Evolutionary conservation across 2,113 vertebrate genomes (phyloP), one percentile per base, ranked within the genome.

Genomic region (Natator depressus): DNA sequence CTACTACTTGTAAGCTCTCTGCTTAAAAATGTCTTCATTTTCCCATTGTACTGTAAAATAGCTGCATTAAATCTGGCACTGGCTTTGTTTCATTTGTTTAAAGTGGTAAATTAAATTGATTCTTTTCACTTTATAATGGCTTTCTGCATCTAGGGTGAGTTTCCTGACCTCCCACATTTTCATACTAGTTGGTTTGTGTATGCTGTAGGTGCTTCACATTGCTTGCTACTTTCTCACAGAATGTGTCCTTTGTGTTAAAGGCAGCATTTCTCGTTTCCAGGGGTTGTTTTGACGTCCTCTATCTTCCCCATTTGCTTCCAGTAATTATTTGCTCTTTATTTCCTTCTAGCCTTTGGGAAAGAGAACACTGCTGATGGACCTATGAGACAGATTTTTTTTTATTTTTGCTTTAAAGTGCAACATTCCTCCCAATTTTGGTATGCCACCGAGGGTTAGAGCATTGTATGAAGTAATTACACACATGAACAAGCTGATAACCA

Each of bases 381-480:
- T 88, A 22, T 79, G 13, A 59, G 3, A 3, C n/a, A 29, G 24
- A 69, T 82, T 93, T 91, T 47, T 42, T n/a, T 93, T 89, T n/a
- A 81, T 94, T 47, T 84, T 84, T 50, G 9, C 84, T 84, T 84
- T 59, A 94, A 93, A 95, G 91, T 92, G 8, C 22, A 78, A 86
- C 35, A 78, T 75, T n/a, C 10, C 92, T 93, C 75, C 11, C 1
- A 53, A n/a, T 89, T 97, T 96, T 91, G 14, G 79, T 31, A 69
- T 31, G 12, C 47, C 81, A 76, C 29, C 46, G 80, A 97, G 96
- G 91, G 95, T 95, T 98, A 98, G 95, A 97, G 92, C 94, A 97
- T 93, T 97, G 89, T 98, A 97, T 98, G 96, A 99, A 98, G 97
- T 97, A 98, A 98, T 98, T 98, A 98, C 76, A 72, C 97, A 98